These are phyloP conservation scores for Drosophila mercatorum DNA, from an alignment of 2,888 invertebrate genomes.

Conservation along the genomic window DNA sequence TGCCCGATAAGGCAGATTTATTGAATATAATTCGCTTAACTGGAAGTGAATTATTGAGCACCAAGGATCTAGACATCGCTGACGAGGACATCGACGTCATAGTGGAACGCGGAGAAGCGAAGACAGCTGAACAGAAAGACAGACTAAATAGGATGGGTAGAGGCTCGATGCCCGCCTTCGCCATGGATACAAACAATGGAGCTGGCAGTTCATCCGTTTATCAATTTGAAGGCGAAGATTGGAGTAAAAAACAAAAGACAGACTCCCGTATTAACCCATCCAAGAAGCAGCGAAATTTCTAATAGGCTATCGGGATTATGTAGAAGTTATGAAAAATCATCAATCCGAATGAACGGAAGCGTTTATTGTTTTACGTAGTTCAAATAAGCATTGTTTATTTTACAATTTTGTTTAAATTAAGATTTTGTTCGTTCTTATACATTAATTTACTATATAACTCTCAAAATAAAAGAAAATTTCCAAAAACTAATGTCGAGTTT, in stretches of 20 bases:
- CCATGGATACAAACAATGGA: conserved; percentile 89
- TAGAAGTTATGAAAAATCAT: background rate
- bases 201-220: conserved; percentile 93
- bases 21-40: conserved; percentile 99
- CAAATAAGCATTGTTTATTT: too few species aligned
- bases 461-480: too few species aligned
- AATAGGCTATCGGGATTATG: too few species aligned
- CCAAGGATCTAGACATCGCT: conserved; percentile 97
- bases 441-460: too few species aligned
- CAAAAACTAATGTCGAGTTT: too few species aligned
- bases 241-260: conserved; percentile 95
- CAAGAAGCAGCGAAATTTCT: conserved; percentile 90
- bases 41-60: conserved; percentile 98
- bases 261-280: conserved; percentile 99
- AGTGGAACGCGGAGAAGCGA: conserved; percentile 94
- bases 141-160: conserved; percentile 96
- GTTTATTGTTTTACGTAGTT: background rate
- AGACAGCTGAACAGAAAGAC: conserved; percentile 95
- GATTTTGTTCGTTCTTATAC: background rate
- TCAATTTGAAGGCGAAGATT: conserved; percentile 99
- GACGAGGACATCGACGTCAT: conserved; percentile 99
- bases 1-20: conserved; percentile 99
- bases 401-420: background rate
- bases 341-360: background rate
- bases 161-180: conserved; percentile 95